Conservation (phyloP, 2,797 vertebrate species). For the Sebastes paucispinis region DNA sequence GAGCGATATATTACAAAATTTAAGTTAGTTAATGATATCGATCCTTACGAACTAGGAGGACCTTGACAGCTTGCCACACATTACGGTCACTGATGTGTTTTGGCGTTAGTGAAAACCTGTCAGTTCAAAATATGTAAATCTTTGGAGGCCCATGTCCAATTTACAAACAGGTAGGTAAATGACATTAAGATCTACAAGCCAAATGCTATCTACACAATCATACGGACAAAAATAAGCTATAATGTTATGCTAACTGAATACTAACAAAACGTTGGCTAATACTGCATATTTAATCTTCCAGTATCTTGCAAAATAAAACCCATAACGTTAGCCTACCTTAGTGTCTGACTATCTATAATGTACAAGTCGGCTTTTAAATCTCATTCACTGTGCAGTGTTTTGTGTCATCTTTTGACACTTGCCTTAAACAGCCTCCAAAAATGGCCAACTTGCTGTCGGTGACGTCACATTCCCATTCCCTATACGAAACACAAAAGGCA, state of each 20-base stretch:
- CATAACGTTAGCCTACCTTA: neutral
- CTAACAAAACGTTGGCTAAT: neutral
- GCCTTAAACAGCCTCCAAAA: neutral
- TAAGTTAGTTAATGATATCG: neutral
- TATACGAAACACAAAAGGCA: constrained; percentile 18
- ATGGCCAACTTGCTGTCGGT: neutral
- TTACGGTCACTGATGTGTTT: neutral
- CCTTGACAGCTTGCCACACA: neutral
- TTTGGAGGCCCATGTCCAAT: neutral
- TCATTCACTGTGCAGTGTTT: neutral
- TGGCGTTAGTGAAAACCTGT: neutral
- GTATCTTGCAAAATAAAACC: neutral
- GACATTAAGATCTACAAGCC: neutral
- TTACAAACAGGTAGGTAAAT: neutral
- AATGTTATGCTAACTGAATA: neutral
- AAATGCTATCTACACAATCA: neutral
- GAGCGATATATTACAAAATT: neutral
- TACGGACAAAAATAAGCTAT: neutral
- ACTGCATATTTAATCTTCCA: neutral
- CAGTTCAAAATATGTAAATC: neutral
- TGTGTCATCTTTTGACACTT: neutral
- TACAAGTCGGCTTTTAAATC: too few species aligned
- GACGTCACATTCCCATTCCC: neutral
- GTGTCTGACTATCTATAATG: neutral
- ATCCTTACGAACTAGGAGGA: neutral